Conservation (phyloP, 2,797 vertebrate species). For the Cyprinella venusta region DNA sequence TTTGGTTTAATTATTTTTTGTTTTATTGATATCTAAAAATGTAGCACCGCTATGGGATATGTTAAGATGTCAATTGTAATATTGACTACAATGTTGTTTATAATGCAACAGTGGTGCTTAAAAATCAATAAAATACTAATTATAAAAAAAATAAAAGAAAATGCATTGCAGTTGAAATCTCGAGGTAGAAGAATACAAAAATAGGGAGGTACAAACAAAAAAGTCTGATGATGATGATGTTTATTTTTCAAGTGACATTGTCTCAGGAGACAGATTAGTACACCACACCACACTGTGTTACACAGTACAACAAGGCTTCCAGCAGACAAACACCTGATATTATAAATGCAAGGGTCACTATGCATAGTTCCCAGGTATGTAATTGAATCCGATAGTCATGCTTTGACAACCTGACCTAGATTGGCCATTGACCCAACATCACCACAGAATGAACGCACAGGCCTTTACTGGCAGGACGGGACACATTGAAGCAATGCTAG, state of each 20-base stretch:
- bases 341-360: not conserved
- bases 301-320: not conserved
- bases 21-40: too few species aligned
- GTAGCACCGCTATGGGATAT: too few species aligned
- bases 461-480: not conserved
- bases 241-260: not conserved
- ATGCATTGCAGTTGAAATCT: not conserved
- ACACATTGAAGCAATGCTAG: not conserved
- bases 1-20: too few species aligned
- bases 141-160: too few species aligned
- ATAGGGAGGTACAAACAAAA: not conserved
- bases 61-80: too few species aligned
- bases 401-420: conserved; percentile 37
- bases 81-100: too few species aligned
- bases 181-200: not conserved
- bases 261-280: not conserved
- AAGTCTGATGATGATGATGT: not conserved
- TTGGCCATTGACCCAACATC: conserved; percentile 20
- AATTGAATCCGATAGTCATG: conserved; percentile 26
- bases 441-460: not conserved
- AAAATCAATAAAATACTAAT: too few species aligned
- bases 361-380: not conserved
- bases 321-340: not conserved
- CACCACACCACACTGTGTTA: not conserved
- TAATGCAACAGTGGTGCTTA: too few species aligned